A percentile compares a stretch with the other conserved stretches of the same genome.
Evolutionary conservation across 2,888 invertebrate species (phyloP).

Genomic region (Brachyptera risi): DNA sequence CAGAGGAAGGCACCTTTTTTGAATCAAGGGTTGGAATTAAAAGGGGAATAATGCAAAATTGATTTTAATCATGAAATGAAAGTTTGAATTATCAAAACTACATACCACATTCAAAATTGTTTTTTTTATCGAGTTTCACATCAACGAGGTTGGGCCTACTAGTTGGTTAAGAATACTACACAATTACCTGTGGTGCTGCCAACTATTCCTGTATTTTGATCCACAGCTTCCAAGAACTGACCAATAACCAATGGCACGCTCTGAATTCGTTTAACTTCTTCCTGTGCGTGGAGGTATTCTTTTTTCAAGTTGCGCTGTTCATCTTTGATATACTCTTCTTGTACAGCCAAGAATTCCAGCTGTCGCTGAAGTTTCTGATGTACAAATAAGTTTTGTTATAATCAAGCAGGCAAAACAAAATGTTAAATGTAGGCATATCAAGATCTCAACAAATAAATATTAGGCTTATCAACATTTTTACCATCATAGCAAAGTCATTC

Average conservation of each 20-base stretch:
- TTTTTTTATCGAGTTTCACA: no score
- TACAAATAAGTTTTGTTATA: constrained; percentile 24
- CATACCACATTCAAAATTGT: no score
- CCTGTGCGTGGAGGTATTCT: constrained; percentile 97
- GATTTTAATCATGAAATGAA: no score
- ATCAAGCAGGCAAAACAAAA: not conserved
- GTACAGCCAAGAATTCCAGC: constrained; percentile 95
- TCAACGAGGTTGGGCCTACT: no score
- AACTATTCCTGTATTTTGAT: constrained; percentile 98
- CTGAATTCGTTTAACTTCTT: constrained; percentile 97
- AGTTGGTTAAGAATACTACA: no score
- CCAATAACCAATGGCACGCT: constrained; percentile 98
- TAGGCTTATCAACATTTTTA: not conserved
- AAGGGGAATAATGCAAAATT: no score
- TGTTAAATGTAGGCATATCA: not conserved
- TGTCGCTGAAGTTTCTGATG: constrained; percentile 95
- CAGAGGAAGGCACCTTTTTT: no score
- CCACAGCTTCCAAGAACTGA: constrained; percentile 98
- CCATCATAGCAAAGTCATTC: not conserved
- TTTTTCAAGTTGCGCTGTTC: constrained; percentile 98
- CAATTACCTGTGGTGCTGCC: constrained; percentile 89
- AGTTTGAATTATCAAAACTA: no score
- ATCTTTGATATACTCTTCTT: constrained; percentile 99
- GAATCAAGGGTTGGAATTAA: no score
- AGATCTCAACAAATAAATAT: not conserved